phyloP scores from a whole-genome alignment of 2,113 vertebrate genomes.

The Gopherus evgoodei region DNA sequence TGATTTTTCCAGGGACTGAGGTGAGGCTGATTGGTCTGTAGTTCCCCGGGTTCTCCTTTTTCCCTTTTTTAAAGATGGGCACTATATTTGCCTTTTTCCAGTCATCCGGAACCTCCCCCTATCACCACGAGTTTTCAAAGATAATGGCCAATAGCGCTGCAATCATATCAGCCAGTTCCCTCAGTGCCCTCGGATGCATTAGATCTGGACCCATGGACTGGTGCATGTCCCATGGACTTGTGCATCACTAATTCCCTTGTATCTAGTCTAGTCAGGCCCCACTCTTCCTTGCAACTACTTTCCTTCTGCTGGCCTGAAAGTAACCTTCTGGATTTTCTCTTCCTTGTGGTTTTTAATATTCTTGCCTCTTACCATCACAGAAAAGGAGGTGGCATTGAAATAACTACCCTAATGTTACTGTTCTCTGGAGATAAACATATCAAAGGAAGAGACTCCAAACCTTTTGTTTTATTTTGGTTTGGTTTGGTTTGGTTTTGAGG shows the following conservation, averaged over 20 bases:
- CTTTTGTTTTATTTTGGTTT: background rate
- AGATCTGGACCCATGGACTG: too few species aligned
- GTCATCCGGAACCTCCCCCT: too few species aligned
- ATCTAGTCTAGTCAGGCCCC: background rate
- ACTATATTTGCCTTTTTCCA: too few species aligned
- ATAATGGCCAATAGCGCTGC: too few species aligned
- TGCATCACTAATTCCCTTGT: background rate
- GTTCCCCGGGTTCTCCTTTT: too few species aligned
- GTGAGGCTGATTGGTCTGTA: too few species aligned
- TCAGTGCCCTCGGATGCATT: too few species aligned
- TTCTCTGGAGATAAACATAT: constrained; percentile 27
- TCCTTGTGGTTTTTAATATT: background rate
- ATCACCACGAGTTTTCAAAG: too few species aligned
- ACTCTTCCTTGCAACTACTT: background rate
- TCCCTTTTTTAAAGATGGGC: too few species aligned
- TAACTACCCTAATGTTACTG: constrained; percentile 25
- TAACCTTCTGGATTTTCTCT: background rate
- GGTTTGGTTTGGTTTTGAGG: background rate
- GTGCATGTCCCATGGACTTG: too few species aligned
- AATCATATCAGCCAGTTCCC: too few species aligned
- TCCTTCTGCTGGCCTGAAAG: background rate
- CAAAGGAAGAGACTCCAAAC: background rate
- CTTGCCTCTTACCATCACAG: background rate
- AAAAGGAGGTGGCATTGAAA: background rate
- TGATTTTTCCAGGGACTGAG: too few species aligned